Base-by-base conservation (phyloP, 1,140 invertebrate genomes). In the Lepidotrigona ventralis region DNA sequence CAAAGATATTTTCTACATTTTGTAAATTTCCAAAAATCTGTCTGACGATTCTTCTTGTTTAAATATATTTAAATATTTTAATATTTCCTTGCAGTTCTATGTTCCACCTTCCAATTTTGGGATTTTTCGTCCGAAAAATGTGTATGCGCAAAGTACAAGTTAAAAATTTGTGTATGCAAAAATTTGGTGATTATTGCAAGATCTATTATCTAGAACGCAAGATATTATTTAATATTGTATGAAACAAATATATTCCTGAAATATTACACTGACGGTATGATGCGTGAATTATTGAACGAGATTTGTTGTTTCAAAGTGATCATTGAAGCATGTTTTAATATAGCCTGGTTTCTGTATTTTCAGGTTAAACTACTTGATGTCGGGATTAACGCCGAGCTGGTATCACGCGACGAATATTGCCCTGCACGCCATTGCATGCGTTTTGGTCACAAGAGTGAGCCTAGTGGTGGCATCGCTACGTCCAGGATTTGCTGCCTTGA, bases 361-460 rank as follows among this genome's bases (percentile, higher is more conserved):
- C 95, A 98, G 97, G 90, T 92, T 96, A 76, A 97, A 97, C 94
- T 96, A 96, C 93, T 91, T 95, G 68, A 91, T 96, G 71, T 95
- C 95, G 86, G 97, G 97, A 15, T 92, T 97, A 70, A 95, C 95
- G 74, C 96, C 96, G 5, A 94, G 95, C 85, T 97, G 96, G 95
- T 98, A 97, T 93, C 97, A 98, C 91, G 94, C 95, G 56, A 96
- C 95, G 63, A 98, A 98, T 91, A 95, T 98, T 39, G 90, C 95
- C 15, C 94, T 98, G n/a, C 97, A 98, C 92, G 95, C 95, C 0
- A 93, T 95, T 21, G 96, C 96, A 75, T 96, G 96, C 91, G 93
- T 96, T 87, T 95, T 98, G 58, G 96, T 97, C 86, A 96, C 96
- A 15, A 94, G 95, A 81, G 95, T 97, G 46, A 97, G 96, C 84